A percentile compares a stretch with the other conserved stretches of the same genome.
Conservation (phyloP, 2,113 vertebrate genomes). For the Climacteris rufus region DNA sequence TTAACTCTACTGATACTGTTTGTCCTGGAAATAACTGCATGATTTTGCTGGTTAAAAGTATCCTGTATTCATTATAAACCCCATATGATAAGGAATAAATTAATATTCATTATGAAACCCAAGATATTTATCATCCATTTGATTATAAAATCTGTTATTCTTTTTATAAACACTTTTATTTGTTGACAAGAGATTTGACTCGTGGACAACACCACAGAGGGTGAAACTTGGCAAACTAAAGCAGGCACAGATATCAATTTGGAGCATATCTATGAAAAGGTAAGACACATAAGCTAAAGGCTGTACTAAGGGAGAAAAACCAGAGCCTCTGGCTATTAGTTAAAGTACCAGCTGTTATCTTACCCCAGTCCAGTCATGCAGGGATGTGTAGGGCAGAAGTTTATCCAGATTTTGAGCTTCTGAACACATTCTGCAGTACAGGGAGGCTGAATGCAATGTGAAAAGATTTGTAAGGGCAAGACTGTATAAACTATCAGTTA, state of each 20-base stretch:
- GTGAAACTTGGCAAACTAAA: background rate
- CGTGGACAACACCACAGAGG: background rate
- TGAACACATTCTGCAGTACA: constrained; percentile 81
- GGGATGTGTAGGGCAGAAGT: constrained; percentile 84
- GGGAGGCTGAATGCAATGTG: constrained; percentile 72
- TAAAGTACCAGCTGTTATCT: constrained; percentile 19
- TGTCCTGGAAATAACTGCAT: background rate
- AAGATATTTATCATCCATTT: background rate
- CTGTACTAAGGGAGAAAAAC: background rate
- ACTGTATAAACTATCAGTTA: background rate
- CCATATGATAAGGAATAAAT: background rate
- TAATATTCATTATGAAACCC: background rate
- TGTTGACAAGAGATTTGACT: background rate
- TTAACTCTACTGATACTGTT: background rate
- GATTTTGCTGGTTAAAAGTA: background rate
- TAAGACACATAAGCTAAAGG: background rate
- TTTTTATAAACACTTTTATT: background rate
- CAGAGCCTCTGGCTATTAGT: background rate
- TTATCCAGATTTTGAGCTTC: constrained; percentile 79
- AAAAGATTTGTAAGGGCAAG: background rate
- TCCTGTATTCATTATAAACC: background rate
- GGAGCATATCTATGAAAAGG: background rate
- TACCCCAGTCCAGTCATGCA: constrained; percentile 83
- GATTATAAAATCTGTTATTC: background rate
- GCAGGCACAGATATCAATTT: background rate